A percentile compares a stretch with the other conserved stretches of the same genome.
phyloP scores from a whole-genome alignment of 2,797 vertebrate species.

The Fistularia commersonii region DNA sequence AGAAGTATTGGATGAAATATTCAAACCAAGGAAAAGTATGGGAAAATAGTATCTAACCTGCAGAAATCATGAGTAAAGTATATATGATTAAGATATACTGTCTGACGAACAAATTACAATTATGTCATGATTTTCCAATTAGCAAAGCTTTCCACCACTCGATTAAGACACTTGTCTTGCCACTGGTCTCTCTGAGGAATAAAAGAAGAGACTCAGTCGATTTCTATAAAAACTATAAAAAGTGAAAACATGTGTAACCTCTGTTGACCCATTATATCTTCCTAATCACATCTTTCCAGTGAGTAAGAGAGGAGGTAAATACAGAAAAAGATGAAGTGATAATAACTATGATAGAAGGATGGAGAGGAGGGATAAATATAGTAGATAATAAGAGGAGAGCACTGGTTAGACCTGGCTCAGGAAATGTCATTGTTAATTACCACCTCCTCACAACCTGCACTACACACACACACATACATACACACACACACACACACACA shows the following conservation, averaged over 20 bases:
- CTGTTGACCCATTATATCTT: conserved; percentile 30
- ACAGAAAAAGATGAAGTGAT: conserved; percentile 56
- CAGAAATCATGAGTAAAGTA: conserved; percentile 16
- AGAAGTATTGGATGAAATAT: conserved; percentile 30
- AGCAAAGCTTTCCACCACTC: conserved; percentile 38
- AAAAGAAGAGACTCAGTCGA: conserved; percentile 20
- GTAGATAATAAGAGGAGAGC: conserved; percentile 48
- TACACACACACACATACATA: conserved; percentile 65
- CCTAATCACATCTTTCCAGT: conserved; percentile 32
- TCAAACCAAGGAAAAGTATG: conserved; percentile 19
- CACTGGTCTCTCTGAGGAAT: conserved; percentile 22
- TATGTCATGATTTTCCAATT: conserved; percentile 49
- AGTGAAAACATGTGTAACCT: conserved; percentile 31
- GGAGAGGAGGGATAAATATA: conserved; percentile 61
- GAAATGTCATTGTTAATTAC: conserved; percentile 75
- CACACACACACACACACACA: conserved; percentile 4
- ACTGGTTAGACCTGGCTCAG: conserved; percentile 66
- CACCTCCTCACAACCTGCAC: conserved; percentile 70
- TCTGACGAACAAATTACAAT: conserved; percentile 30
- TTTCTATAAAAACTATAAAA: conserved; percentile 18
- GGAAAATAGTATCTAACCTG: conserved; percentile 45
- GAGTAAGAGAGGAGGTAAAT: conserved; percentile 47
- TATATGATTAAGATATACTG: conserved; percentile 22
- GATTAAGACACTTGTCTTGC: conserved; percentile 48
- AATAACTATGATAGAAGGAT: conserved; percentile 52